Percentiles rank a stretch among this genome's conserved stretches.
phyloP scores from a whole-genome alignment of 1,140 invertebrate species.

The Sitophilus oryzae region DNA sequence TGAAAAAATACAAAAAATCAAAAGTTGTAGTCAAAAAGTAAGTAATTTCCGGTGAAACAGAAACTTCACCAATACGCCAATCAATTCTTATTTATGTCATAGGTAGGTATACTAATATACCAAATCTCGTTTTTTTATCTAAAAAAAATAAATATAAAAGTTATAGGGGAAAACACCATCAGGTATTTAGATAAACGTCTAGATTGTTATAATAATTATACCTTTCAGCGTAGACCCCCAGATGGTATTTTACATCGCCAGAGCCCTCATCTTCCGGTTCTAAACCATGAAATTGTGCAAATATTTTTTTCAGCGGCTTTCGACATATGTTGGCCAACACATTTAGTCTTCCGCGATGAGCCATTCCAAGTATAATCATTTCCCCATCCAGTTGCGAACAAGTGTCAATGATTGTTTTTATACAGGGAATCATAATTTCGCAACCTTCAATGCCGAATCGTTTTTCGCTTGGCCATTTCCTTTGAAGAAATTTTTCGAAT shows the following conservation, averaged over 20 bases:
- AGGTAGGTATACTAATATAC: too few species aligned
- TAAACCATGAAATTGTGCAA: slow-evolving; percentile 78
- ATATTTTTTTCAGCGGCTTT: slow-evolving; percentile 78
- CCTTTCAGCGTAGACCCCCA: slow-evolving; percentile 77
- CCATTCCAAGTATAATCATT: slow-evolving; percentile 83
- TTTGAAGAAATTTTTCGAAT: slow-evolving; percentile 82
- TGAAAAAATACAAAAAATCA: too few species aligned
- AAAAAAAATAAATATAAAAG: too few species aligned
- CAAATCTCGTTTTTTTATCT: too few species aligned
- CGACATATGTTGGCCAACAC: slow-evolving; percentile 84
- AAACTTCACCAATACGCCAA: too few species aligned
- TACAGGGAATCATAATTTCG: slow-evolving; percentile 80
- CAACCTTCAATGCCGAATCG: slow-evolving; percentile 89
- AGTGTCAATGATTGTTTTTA: slow-evolving; percentile 84
- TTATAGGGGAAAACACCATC: too few species aligned
- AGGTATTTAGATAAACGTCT: too few species aligned
- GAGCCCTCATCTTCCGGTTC: slow-evolving; percentile 74
- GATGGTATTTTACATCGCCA: slow-evolving; percentile 93
- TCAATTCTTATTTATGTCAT: too few species aligned
- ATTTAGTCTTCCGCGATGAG: slow-evolving; percentile 86
- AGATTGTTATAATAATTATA: too few species aligned
- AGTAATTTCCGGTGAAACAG: too few species aligned
- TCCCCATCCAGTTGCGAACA: slow-evolving; percentile 73
- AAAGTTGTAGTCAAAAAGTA: too few species aligned
- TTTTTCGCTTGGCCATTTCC: slow-evolving; percentile 87